Percentiles rank a stretch among this genome's conserved stretches.
Evolutionary conservation across 1,140 invertebrate genomes (phyloP).

Genomic region (Spodoptera frugiperda): DNA sequence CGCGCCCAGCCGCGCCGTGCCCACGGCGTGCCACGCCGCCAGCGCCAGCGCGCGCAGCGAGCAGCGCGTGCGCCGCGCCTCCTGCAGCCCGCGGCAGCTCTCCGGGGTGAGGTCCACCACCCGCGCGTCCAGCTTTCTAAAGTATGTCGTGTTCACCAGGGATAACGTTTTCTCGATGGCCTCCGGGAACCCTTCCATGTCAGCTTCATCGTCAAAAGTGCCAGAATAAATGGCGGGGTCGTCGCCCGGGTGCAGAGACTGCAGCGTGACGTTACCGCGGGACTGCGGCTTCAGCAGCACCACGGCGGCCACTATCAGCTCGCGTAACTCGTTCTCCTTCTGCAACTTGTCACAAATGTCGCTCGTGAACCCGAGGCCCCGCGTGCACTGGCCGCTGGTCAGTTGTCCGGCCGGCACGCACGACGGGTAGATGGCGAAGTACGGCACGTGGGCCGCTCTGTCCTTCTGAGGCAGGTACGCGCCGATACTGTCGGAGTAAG

Average conservation of each 20-base stretch:
- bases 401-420: slow-evolving; percentile 56
- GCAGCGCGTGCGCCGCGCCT: slow-evolving; percentile 55
- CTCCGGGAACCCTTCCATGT: slow-evolving; percentile 76
- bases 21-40: slow-evolving; percentile 80
- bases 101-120: slow-evolving; percentile 63
- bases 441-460: slow-evolving; percentile 57
- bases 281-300: slow-evolving; percentile 79
- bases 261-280: slow-evolving; percentile 83
- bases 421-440: slow-evolving; percentile 73
- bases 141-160: slow-evolving; percentile 66
- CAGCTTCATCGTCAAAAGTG: slow-evolving; percentile 87
- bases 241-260: slow-evolving; percentile 87
- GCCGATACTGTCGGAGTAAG: slow-evolving; percentile 63
- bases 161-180: slow-evolving; percentile 60
- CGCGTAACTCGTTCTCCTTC: slow-evolving; percentile 58
- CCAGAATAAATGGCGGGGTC: slow-evolving; percentile 90
- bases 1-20: slow-evolving; percentile 87
- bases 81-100: slow-evolving; percentile 54
- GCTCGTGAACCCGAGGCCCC: slow-evolving; percentile 66
- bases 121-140: slow-evolving; percentile 61
- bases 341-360: slow-evolving; percentile 63
- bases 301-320: slow-evolving; percentile 64
- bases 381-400: slow-evolving; percentile 49
- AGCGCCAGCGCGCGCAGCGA: slow-evolving; percentile 60
- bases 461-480: slow-evolving; percentile 64